Evolutionary conservation across 2,888 invertebrate genomes (phyloP).

Genomic region (Ecliptopera silaceata): DNA sequence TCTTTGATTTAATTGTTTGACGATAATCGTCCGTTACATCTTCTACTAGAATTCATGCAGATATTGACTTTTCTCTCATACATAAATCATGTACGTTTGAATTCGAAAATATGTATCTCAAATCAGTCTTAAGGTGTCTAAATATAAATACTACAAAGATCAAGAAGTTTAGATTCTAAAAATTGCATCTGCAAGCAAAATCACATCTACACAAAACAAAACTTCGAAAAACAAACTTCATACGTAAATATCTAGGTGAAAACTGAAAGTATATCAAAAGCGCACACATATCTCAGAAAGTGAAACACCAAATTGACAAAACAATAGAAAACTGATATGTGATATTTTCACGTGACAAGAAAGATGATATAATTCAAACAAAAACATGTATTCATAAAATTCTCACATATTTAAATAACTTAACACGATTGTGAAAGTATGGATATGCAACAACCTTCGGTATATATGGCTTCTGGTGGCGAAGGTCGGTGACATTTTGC

Average conservation of each 20-base stretch:
- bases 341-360: slow-evolving; percentile 9
- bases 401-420: slow-evolving; percentile 12
- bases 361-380: slow-evolving; percentile 9
- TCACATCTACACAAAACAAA: neutral
- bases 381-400: slow-evolving; percentile 12
- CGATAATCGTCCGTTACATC: too few species aligned
- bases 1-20: neutral
- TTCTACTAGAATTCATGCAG: neutral
- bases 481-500: slow-evolving; percentile 8
- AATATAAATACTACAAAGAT: neutral
- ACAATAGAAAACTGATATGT: neutral
- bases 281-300: slow-evolving; percentile 6
- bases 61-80: neutral
- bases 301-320: neutral
- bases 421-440: slow-evolving; percentile 18
- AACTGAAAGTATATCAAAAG: neutral
- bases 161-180: neutral
- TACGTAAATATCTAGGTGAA: neutral
- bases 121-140: neutral
- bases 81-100: neutral
- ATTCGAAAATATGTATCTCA: neutral
- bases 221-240: neutral
- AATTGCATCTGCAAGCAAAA: neutral
- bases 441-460: slow-evolving; percentile 14
- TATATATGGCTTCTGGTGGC: neutral